Evolutionary conservation across 2,888 invertebrate genomes (phyloP).

Genomic region (Amphimallon solstitiale): DNA sequence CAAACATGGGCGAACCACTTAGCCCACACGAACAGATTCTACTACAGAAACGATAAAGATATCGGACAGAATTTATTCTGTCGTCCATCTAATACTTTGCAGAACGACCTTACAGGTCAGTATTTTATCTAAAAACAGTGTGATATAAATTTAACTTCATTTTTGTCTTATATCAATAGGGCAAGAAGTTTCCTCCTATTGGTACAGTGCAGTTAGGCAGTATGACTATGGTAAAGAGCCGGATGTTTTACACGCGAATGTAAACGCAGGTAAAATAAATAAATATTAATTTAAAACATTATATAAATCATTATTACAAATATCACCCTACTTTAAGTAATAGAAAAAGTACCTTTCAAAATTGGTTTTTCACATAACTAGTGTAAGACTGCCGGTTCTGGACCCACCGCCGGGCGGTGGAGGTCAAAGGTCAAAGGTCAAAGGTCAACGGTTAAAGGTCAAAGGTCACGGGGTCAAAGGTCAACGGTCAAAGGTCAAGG

Average conservation of each 20-base stretch:
- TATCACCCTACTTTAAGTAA: too few relatives aligned
- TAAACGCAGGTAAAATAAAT: conserved; percentile 77
- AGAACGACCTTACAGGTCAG: conserved; percentile 75
- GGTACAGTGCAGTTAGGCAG: conserved; percentile 82
- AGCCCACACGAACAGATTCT: conserved; percentile 82
- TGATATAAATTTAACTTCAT: too few relatives aligned
- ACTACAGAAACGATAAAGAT: conserved; percentile 79
- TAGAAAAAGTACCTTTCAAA: too few relatives aligned
- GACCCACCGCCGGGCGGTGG: too few relatives aligned
- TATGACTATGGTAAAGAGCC: conserved; percentile 80
- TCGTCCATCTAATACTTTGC: conserved; percentile 73
- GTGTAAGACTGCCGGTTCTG: too few relatives aligned
- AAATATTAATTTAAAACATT: too few relatives aligned
- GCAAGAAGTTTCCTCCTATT: conserved; percentile 83
- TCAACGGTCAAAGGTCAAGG: too few relatives aligned
- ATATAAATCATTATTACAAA: too few relatives aligned
- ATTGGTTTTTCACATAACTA: too few relatives aligned
- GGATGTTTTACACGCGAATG: conserved; percentile 78
- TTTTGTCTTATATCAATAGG: conserved; percentile 63
- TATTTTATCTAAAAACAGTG: conserved; percentile 6
- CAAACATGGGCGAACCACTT: conserved; percentile 91
- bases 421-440: too few relatives aligned
- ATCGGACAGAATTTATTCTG: conserved; percentile 85
- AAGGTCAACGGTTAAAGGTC: too few relatives aligned
- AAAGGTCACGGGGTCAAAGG: too few relatives aligned